Evolutionary conservation across 2,888 invertebrate species (phyloP), one percentile per base, ranked within the genome.

Genomic region (Tenthredo amoena): DNA sequence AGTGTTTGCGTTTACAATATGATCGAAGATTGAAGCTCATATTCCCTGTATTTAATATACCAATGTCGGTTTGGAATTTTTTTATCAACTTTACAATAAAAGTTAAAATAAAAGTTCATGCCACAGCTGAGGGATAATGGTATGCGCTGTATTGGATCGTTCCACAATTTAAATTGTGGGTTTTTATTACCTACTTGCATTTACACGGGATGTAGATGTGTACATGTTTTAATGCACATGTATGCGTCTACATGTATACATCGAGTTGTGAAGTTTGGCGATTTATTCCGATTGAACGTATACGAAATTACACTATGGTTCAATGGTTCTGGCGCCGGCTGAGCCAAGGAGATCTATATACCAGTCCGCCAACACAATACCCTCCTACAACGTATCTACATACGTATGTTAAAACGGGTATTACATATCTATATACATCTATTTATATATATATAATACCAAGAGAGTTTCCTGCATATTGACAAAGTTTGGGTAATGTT

Each of bases 201-300:
- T 77, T 55, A 77, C 77, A 77, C 77, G 55, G 10, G 0, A 34
- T 77, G 7, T 55, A n/a, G 6, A 55, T 34, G n/a, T 79, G 79
- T 84, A 12, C 15, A n/a, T 12, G 50, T 40, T 76, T 43, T 18
- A 15, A 77, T 50, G 81, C 37, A 62, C 18, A 55, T 31, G 62
- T 58, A 62, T 79, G 21, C 21, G n/a, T 21, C 18, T 40, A 37
- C 34, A 62, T 50, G 65, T 68, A 79, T 37, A 79, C 62, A 62
- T 58, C 18, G 15, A 62, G 81, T 79, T 50, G 58, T 81, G 62
- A 81, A 81, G 81, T 85, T 85, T 50, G 18, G 47, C 85, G 85
- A 85, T 85, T 85, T 76, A 76, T 85, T 85, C 50, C 85, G 85
- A 85, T 85, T 77, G 85, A 85, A 79, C 85, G 84, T 72, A 76